These are phyloP conservation scores for Bombus picipes DNA, from an alignment of 1,140 invertebrate genomes.

Conservation along the genomic window DNA sequence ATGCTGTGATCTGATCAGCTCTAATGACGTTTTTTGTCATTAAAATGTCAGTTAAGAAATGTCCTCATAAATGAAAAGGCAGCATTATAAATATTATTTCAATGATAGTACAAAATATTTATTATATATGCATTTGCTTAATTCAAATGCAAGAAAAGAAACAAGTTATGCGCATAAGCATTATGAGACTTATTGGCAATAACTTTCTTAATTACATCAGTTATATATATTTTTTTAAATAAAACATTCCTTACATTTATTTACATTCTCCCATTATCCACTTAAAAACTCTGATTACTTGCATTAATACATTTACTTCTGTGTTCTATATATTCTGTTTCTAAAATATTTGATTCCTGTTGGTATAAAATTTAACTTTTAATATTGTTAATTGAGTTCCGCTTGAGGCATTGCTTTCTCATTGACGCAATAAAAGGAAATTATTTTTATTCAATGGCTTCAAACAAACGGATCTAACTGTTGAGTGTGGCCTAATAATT, in stretches of 20 bases:
- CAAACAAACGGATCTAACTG: slow-evolving; percentile 46
- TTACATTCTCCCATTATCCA: neutral
- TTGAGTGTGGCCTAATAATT: slow-evolving; percentile 63
- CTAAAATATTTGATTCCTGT: slow-evolving; percentile 1
- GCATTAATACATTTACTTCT: neutral
- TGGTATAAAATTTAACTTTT: neutral
- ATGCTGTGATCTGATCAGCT: slow-evolving; percentile 71
- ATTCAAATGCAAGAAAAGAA: slow-evolving; percentile 8
- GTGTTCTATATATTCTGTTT: neutral
- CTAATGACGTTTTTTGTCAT: slow-evolving; percentile 46
- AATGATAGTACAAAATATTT: slow-evolving; percentile 51
- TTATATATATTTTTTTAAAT: slow-evolving; percentile 14
- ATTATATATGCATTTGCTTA: slow-evolving; percentile 23
- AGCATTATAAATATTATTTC: slow-evolving; percentile 34
- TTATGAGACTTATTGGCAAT: slow-evolving; percentile 28
- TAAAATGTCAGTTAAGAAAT: slow-evolving; percentile 44
- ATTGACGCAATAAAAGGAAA: neutral
- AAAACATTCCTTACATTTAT: slow-evolving; percentile 28
- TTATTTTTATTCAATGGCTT: slow-evolving; percentile 17
- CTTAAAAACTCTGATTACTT: neutral
- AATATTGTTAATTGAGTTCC: slow-evolving; percentile 3
- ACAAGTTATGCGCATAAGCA: neutral
- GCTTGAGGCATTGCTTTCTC: slow-evolving; percentile 15
- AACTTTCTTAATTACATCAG: neutral
- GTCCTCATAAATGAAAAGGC: slow-evolving; percentile 31